Evolutionary conservation across 2,113 vertebrate genomes (phyloP), one percentile per base, ranked within the genome.

Genomic region (Grallaria varia): DNA sequence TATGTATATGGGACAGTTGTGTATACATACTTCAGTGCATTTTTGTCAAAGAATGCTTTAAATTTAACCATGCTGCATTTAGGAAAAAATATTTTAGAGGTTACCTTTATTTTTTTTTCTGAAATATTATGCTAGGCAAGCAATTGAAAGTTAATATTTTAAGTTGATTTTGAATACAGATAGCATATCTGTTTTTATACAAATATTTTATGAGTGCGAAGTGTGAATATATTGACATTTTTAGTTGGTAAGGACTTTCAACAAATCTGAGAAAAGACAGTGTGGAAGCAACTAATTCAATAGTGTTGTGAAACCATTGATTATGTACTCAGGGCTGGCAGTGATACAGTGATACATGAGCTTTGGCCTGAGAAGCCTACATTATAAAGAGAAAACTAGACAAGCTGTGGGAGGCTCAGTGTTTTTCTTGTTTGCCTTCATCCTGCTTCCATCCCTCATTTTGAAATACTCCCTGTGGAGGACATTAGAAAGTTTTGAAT

Each of bases 391-490:
- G 30, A 81, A 60, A 89, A 39, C 62, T 47, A 76, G 37, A 72
- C 33, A 60, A 74, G 37, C 44, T 78, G n/a, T 52, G 47, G 31
- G 33, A 84, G 44, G 56, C 28, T 66, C 13, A 12, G 15, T 67
- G 74, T 89, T 95, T 96, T 92, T 82, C 72, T 88, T 95, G 35
- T 85, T 83, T 6, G 3, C 55, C 72, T 93, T 93, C 81, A 93
- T 81, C 42, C 83, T 81, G 22, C 52, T 88, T 86, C 83, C 62
- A 76, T 73, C 28, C 40, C 33, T 89, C 75, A 37, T 85, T 91
- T 87, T 94, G 49, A 91, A 96, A 73, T 79, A 40, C 35, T 94
- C 62, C 87, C 81, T 0, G 0, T 53, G 71, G 78, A 93, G 30
- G 12, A 8, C 53, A 89, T 91, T 87, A 84, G 62, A n/a, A 92